Conservation (phyloP, 2,797 vertebrate species). For the Cercopithecus mitis region DNA sequence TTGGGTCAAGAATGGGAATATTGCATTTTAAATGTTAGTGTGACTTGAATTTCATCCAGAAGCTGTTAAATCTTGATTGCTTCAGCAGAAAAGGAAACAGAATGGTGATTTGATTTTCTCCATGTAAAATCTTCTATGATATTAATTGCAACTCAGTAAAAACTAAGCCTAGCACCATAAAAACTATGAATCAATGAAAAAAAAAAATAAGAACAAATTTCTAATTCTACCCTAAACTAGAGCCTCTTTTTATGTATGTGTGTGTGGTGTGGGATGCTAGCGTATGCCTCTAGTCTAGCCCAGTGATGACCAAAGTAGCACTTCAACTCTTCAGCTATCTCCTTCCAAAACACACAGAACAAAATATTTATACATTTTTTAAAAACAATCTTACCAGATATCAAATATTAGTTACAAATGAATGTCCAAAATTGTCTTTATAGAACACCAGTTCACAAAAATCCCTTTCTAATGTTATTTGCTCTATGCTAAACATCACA, state of each 20-base stretch:
- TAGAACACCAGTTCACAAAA: background rate
- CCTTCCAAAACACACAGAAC: background rate
- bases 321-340: background rate
- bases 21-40: background rate
- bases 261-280: background rate
- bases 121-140: background rate
- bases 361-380: background rate
- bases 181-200: slow-evolving; percentile 18
- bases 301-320: background rate
- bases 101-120: background rate
- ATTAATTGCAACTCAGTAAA: slow-evolving; percentile 3
- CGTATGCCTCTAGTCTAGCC: background rate
- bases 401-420: background rate
- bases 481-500: background rate
- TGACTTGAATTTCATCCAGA: slow-evolving; percentile 21
- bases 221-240: background rate
- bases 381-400: background rate
- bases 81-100: background rate
- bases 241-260: background rate
- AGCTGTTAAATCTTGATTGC: slow-evolving; percentile 13
- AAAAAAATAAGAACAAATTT: background rate
- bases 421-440: background rate
- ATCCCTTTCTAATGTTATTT: background rate
- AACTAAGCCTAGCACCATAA: background rate
- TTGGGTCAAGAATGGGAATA: background rate